A percentile compares a stretch with the other conserved stretches of the same genome.
Conservation (phyloP, 2,797 vertebrate genomes). For the Phrynocephalus guinanensis region DNA sequence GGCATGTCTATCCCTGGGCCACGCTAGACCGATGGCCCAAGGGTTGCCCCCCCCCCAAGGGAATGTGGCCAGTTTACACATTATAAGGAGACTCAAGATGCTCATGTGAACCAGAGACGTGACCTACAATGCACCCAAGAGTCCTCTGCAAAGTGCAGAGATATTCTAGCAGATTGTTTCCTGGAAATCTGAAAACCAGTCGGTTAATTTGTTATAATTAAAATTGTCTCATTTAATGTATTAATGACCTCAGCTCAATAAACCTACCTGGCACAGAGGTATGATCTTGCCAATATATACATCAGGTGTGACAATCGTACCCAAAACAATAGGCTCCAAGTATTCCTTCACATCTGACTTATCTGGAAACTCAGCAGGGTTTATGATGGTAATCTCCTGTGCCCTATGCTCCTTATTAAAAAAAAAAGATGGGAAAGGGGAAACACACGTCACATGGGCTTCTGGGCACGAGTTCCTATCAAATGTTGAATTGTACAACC, state of each 20-base stretch:
- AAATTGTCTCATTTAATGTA: background rate
- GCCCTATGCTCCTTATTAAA: slow-evolving; percentile 84
- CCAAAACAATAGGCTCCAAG: slow-evolving; percentile 91
- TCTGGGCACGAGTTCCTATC: background rate
- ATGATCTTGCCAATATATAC: slow-evolving; percentile 90
- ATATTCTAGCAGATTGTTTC: background rate
- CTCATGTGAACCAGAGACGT: background rate
- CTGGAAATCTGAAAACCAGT: background rate
- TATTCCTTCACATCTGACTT: slow-evolving; percentile 86
- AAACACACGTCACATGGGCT: background rate
- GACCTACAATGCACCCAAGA: background rate
- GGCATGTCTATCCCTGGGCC: too few relatives aligned
- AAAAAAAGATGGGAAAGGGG: slow-evolving; percentile 36
- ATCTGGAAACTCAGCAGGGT: slow-evolving; percentile 92
- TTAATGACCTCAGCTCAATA: background rate
- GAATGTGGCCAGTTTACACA: background rate
- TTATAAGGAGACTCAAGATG: background rate
- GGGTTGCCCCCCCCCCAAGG: too few relatives aligned
- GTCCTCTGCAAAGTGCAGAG: background rate
- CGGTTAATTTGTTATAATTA: background rate
- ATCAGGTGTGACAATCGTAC: slow-evolving; percentile 91
- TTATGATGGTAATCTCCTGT: slow-evolving; percentile 91
- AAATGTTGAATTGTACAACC: background rate
- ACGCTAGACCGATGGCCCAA: too few relatives aligned
- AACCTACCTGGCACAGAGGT: slow-evolving; percentile 87